phyloP scores from a whole-genome alignment of 2,888 invertebrate species.

The Ecliptopera silaceata region DNA sequence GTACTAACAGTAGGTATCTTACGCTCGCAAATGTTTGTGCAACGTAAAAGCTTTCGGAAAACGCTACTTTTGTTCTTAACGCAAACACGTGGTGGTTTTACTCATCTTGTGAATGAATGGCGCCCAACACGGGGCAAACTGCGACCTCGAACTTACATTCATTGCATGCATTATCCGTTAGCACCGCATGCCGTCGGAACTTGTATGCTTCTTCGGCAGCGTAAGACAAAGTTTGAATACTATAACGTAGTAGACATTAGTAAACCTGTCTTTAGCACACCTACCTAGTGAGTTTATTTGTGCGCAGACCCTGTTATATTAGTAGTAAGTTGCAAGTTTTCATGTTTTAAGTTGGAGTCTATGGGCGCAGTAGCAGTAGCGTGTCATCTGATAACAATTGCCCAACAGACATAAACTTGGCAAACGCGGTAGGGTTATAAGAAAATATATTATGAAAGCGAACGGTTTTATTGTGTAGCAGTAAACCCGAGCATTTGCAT shows the following conservation, averaged over 20 bases:
- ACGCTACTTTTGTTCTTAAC: slow-evolving; percentile 21
- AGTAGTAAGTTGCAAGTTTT: neutral
- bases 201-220: slow-evolving; percentile 33
- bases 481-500: slow-evolving; percentile 71
- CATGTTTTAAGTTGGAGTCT: neutral
- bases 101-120: slow-evolving; percentile 40
- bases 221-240: slow-evolving; percentile 28
- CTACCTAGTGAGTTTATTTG: neutral
- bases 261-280: slow-evolving; percentile 1
- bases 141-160: slow-evolving; percentile 49
- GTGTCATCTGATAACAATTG: slow-evolving; percentile 59
- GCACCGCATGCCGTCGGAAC: slow-evolving; percentile 48
- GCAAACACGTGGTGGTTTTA: slow-evolving; percentile 40
- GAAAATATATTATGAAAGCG: slow-evolving; percentile 67
- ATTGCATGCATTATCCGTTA: slow-evolving; percentile 49
- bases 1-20: neutral
- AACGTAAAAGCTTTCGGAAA: slow-evolving; percentile 22
- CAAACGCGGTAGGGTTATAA: slow-evolving; percentile 49
- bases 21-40: too few relatives aligned
- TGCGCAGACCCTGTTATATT: neutral
- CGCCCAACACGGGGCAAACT: slow-evolving; percentile 51
- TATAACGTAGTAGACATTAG: slow-evolving; percentile 25
- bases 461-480: slow-evolving; percentile 65
- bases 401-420: slow-evolving; percentile 53
- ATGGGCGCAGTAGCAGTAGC: slow-evolving; percentile 14